These are phyloP conservation scores for Drosophila oshimai DNA, from an alignment of 1,140 invertebrate genomes.

Conservation along the genomic window DNA sequence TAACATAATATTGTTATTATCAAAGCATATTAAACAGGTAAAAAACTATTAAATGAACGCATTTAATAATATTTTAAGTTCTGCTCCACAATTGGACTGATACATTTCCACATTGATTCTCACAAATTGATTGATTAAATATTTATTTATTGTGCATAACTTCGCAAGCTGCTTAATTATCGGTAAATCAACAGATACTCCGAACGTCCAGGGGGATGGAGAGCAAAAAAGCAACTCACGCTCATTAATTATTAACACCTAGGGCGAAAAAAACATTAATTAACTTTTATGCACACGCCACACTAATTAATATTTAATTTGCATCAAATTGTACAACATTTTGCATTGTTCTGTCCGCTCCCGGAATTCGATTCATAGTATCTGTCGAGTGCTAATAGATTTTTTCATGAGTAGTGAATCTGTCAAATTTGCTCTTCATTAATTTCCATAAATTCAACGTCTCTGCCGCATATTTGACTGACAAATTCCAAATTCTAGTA, in stretches of 20 bases:
- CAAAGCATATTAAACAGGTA: too few relatives aligned
- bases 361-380: constrained; percentile 29
- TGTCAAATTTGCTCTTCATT: neutral
- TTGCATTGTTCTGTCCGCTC: constrained; percentile 49
- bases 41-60: neutral
- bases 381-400: constrained; percentile 4
- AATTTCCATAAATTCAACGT: constrained; percentile 43
- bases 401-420: constrained; percentile 2
- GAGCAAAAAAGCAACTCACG: constrained; percentile 26
- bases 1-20: too few relatives aligned
- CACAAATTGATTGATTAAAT: constrained; percentile 48
- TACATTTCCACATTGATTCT: neutral
- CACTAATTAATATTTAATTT: constrained; percentile 72
- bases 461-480: constrained; percentile 5
- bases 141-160: constrained; percentile 50
- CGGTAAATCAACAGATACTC: constrained; percentile 20
- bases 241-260: constrained; percentile 68
- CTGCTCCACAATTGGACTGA: neutral
- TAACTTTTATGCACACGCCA: constrained; percentile 65
- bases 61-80: neutral
- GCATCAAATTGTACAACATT: constrained; percentile 45
- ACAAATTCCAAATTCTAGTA: constrained; percentile 28
- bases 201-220: neutral
- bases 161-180: constrained; percentile 49
- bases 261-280: constrained; percentile 71